phyloP scores from a whole-genome alignment of 2,113 vertebrate genomes.

The Tricholaema leucomelas region DNA sequence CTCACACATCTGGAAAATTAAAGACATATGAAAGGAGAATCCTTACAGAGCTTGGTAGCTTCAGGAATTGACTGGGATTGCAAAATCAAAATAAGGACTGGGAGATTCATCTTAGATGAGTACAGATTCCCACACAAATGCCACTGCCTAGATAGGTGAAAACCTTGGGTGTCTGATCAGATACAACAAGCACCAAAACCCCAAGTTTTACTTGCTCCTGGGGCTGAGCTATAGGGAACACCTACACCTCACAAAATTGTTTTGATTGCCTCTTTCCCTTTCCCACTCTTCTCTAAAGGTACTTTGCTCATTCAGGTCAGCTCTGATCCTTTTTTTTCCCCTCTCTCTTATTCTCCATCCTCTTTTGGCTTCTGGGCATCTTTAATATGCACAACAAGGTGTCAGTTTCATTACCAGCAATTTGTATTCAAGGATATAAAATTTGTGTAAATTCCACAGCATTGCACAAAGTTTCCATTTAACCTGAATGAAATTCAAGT shows the following conservation, averaged over 20 bases:
- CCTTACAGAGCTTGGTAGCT: neutral
- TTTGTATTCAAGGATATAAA: slow-evolving; percentile 72
- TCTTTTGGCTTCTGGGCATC: slow-evolving; percentile 59
- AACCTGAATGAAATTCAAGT: slow-evolving; percentile 74
- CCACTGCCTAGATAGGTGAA: neutral
- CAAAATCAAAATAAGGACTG: neutral
- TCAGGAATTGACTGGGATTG: neutral
- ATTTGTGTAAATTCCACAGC: slow-evolving; percentile 70
- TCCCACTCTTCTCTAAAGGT: neutral
- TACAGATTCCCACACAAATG: neutral
- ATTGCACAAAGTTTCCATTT: slow-evolving; percentile 70
- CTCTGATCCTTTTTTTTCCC: slow-evolving; percentile 35
- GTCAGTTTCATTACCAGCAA: slow-evolving; percentile 67
- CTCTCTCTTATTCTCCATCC: slow-evolving; percentile 1
- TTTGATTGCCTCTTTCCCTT: slow-evolving; percentile 28
- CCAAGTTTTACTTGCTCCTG: neutral
- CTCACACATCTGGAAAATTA: fast-evolving
- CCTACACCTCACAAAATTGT: neutral
- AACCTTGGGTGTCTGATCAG: neutral
- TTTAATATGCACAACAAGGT: slow-evolving; percentile 67
- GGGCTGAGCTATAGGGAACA: neutral
- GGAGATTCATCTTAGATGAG: neutral
- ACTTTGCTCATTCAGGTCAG: slow-evolving; percentile 5
- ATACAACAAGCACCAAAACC: neutral
- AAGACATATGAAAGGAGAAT: neutral